These are phyloP conservation scores for rat (Rattus norvegicus) DNA, from an alignment of 2,113 vertebrate genomes.

Conservation along the genomic window DNA sequence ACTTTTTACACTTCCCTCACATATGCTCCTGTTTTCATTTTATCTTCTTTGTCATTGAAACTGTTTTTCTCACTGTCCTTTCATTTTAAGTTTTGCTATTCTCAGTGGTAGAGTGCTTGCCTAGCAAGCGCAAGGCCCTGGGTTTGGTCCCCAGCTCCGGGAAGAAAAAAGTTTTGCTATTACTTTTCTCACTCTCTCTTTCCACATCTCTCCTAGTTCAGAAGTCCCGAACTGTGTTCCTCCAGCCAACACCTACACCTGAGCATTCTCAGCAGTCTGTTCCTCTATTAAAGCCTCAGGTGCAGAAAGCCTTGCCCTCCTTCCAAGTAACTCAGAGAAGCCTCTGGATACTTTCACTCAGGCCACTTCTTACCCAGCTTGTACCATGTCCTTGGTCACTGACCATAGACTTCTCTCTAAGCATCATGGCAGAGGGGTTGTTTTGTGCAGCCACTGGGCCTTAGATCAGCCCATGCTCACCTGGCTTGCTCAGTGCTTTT, in stretches of 20 bases:
- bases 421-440: background rate
- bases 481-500: background rate
- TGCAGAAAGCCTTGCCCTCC: background rate
- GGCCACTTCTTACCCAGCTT: background rate
- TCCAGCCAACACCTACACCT: background rate
- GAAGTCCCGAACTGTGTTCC: background rate
- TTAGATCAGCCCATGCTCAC: background rate
- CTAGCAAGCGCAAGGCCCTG: no score
- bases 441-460: background rate
- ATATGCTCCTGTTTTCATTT: background rate
- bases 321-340: background rate
- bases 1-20: background rate
- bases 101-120: no score
- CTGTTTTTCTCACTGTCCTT: background rate
- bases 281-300: background rate
- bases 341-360: background rate
- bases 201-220: background rate
- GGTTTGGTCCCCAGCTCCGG: no score
- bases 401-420: background rate
- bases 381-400: background rate
- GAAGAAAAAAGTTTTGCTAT: background rate
- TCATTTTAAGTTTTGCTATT: background rate
- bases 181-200: background rate
- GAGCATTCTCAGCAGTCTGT: background rate
- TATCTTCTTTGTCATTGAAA: background rate